phyloP scores from a whole-genome alignment of 2,888 invertebrate species.

The Lutraria lutraria region DNA sequence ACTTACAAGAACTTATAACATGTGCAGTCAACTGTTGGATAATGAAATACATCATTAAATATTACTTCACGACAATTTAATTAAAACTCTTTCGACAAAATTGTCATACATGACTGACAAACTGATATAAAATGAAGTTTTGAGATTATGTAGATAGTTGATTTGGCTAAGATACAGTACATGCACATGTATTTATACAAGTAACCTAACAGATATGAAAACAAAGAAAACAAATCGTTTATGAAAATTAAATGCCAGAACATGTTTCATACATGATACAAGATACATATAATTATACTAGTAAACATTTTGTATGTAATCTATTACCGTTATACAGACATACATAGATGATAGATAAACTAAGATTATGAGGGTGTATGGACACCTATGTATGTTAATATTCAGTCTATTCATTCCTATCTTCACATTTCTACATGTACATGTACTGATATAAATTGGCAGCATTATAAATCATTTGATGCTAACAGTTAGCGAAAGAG shows the following conservation, averaged over 20 bases:
- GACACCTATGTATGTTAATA: not conserved
- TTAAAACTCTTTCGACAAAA: not conserved
- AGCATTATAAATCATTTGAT: not conserved
- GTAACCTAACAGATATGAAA: not conserved
- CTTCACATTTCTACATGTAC: not conserved
- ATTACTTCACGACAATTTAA: not conserved
- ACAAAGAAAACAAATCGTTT: not conserved
- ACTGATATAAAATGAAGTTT: not conserved
- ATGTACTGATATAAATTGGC: slow-evolving; percentile 11
- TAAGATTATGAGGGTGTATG: not conserved
- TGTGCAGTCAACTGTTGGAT: not conserved
- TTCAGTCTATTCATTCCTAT: not conserved
- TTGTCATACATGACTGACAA: not conserved
- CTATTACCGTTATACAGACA: not conserved
- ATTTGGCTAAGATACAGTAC: not conserved
- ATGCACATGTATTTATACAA: not conserved
- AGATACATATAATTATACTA: too few species aligned
- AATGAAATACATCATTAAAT: not conserved
- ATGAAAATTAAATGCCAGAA: slow-evolving; percentile 17
- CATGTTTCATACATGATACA: not conserved
- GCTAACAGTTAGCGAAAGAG: not conserved
- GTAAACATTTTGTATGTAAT: not conserved
- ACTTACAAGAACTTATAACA: not conserved
- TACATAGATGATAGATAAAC: not conserved
- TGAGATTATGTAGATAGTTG: not conserved